These are phyloP conservation scores for Desmodus rotundus DNA, from an alignment of 2,113 vertebrate species.

Conservation along the genomic window DNA sequence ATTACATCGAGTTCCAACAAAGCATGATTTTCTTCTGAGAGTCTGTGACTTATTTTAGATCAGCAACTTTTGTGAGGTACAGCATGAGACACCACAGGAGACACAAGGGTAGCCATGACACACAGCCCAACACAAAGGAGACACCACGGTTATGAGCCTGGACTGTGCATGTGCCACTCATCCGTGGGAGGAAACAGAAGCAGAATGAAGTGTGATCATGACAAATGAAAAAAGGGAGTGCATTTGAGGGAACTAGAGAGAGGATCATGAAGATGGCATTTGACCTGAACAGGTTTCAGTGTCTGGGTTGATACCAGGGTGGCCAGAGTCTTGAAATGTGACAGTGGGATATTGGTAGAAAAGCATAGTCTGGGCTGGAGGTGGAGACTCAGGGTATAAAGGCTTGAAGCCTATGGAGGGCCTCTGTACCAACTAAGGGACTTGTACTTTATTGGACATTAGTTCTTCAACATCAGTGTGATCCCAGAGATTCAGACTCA, in stretches of 20 bases:
- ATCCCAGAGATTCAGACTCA: neutral
- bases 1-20: neutral
- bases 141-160: neutral
- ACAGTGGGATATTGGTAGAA: neutral
- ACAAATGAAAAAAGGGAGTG: neutral
- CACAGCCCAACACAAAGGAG: neutral
- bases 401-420: neutral
- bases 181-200: neutral
- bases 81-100: neutral
- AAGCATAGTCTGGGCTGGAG: neutral
- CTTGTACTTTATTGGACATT: fast-evolving
- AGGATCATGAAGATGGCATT: neutral
- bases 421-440: neutral
- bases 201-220: neutral
- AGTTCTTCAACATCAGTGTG: neutral
- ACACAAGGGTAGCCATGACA: neutral
- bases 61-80: neutral
- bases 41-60: neutral
- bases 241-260: neutral
- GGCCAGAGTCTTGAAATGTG: neutral
- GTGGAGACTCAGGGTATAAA: neutral
- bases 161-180: neutral
- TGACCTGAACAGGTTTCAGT: neutral
- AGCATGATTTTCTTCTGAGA: neutral
- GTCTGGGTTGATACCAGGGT: neutral